These are phyloP conservation scores for Odontocerum albicorne DNA, from an alignment of 2,888 invertebrate species.

Conservation along the genomic window DNA sequence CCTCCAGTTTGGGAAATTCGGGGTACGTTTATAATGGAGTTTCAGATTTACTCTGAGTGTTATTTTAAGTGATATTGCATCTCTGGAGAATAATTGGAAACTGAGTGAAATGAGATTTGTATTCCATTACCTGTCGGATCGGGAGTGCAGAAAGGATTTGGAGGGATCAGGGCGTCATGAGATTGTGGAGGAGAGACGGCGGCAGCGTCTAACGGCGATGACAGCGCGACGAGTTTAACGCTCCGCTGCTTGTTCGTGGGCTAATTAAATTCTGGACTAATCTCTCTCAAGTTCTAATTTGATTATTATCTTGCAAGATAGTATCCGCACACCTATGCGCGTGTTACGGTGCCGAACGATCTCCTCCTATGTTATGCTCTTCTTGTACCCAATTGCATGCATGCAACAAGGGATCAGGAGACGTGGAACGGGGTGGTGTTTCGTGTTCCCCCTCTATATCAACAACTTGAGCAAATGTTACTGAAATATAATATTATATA, in stretches of 20 bases:
- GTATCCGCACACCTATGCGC: conserved; percentile 26
- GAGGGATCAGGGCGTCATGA: conserved; percentile 21
- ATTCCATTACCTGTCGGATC: conserved; percentile 28
- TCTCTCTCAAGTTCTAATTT: conserved; percentile 37
- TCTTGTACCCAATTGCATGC: conserved; percentile 6
- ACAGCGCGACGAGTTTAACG: conserved; percentile 34
- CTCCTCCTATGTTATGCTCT: conserved; percentile 16
- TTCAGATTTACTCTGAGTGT: conserved; percentile 1
- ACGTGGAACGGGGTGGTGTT: conserved; percentile 4
- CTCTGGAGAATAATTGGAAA: conserved; percentile 17
- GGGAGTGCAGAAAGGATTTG: conserved; percentile 25
- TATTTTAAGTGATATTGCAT: conserved; percentile 9
- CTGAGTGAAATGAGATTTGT: conserved; percentile 30
- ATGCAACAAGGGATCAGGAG: conserved; percentile 20
- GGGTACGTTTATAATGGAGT: neutral
- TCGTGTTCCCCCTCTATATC: too few relatives aligned
- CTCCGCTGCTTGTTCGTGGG: conserved; percentile 35
- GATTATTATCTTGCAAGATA: conserved; percentile 36
- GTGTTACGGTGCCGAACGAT: conserved; percentile 9
- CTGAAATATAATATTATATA: conserved; percentile 10
- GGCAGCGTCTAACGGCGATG: conserved; percentile 17
- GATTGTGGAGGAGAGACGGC: conserved; percentile 17
- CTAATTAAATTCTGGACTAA: conserved; percentile 37
- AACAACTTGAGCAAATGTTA: conserved; percentile 13
- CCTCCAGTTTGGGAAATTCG: neutral